Evolutionary conservation across 1,140 invertebrate species (phyloP), one percentile per base, ranked within the genome.

Genomic region (Periplaneta americana): DNA sequence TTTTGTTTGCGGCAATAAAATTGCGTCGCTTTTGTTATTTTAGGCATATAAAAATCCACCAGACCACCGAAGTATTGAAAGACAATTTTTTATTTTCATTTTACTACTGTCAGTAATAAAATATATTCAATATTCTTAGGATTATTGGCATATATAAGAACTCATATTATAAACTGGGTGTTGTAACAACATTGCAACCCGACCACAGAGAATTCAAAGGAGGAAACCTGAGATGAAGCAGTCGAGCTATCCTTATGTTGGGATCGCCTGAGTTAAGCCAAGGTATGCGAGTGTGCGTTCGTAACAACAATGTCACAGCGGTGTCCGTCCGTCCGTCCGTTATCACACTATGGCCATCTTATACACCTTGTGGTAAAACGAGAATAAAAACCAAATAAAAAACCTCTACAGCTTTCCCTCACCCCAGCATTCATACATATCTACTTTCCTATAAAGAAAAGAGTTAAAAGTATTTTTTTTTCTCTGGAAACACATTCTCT

Each of bases 291-390:
- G 48, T 66, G 48, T 66, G 48, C 28, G 48, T 66, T 31, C 75
- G 15, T 77, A 77, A 77, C 33, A 77, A 77, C 75, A 77, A 77
- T 77, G 75, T 77, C 75, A 77, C 75, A 77, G 75, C 75, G 75
- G 75, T 77, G 75, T 33, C 33, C 22, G 75, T 33, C 34, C 22
- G 75, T 33, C 34, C 39, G 15, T 5, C 15, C 48, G n/a, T 66
- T 66, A 66, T 66, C 48, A 66, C 48, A 28, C 48, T 66, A 66
- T n/a, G 48, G 48, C 48, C 48, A 66, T 66, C 48, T 66, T n/a
- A 66, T 66, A 66, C 48, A 66, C 48, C 48, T 66, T 66, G 48
- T 28, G 48, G 48, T 66, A 66, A 66, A 66, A 66, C 22, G 48
- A 66, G 48, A 28, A 66, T 66, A 66, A 66, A 66, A 66, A 66